Base-by-base conservation (phyloP, 2,113 vertebrate genomes). In the Pungitius pungitius region DNA sequence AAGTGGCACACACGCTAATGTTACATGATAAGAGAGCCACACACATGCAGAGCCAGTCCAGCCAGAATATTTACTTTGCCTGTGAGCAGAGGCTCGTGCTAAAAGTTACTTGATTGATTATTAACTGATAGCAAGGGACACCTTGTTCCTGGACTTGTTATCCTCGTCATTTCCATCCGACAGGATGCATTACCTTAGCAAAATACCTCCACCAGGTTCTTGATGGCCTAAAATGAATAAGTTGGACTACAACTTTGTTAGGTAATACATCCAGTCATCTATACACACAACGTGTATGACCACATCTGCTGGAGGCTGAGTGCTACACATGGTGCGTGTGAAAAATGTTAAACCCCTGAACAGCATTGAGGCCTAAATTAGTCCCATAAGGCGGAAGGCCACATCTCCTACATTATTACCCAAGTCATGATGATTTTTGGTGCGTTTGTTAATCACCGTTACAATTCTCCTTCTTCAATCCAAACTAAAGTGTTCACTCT, bases 81-180 rank as follows among this genome's bases (percentile, higher is more conserved):
- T 52, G 35, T 35, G 15, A 27, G 18, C 24, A 35, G n/a, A 17
- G 42, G 18, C 30, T 26, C 15, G 1, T 10, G n/a, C 20, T 18
- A 6, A n/a, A n/a, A 73, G 12, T 64, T 24, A 70, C 22, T 43
- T 65, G 15, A 67, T 27, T 26, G 43, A 78, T 57, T 55, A 49
- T 30, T 49, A 8, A n/a, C 40, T 20, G 4, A 11, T 47, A n/a
- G 22, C 56, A 43, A 45, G 10, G 6, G n/a, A 49, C 49, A 40
- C 5, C 11, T 17, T 39, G 6, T 43, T 49, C 51, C 42, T 10
- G 27, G 8, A 59, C 40, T 67, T 1, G 2, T 59, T 49, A 59
- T 11, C 33, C 42, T 4, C 5, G 40, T 30, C 1, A 57, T 49
- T 70, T 40, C 24, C 11, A 0, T 18, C 37, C 8, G 45, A 49